Evolutionary conservation across 2,888 invertebrate species (phyloP), one percentile per base, ranked within the genome.

Genomic region (Andrena praecox): DNA sequence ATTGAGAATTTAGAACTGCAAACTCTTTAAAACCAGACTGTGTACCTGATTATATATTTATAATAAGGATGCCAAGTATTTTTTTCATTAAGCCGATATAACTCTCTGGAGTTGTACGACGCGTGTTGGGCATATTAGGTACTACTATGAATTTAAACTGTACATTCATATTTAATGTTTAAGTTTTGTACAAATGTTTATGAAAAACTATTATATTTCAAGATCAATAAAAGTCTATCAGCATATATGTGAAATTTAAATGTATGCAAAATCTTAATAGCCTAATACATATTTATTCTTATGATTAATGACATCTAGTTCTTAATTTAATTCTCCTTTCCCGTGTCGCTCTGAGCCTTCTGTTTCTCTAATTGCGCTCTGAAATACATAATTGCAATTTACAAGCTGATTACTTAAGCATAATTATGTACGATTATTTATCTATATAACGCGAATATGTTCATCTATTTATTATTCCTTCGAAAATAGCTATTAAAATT

Each of bases 351-450:
- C 52, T 88, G 87, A 60, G 87, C 91, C 85, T 96, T 96, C 89
- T 96, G 95, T 89, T 96, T 96, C 86, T 96, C 96, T 75, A 96
- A 91, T 92, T 96, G 96, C 89, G 96, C 96, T 87, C 96, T 96
- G 95, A 77, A 96, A 96, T 64, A 90, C 90, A 91, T 86, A 89
- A 89, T 86, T 50, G 16, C 29, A 60, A 7, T 63, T 29, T 7
- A 4, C 66, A 12, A 67, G 59, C n/a, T 24, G 24, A 60, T 24
- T 42, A 2, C 33, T 8, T 66, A 27, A 10, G 16, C 2, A n/a
- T 24, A 4, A n/a, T 42, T 33, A 35, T 8, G 31, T 31, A 16
- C 16, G 16, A 42, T 42, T 42, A 16, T 42, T 42, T 42, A 42
- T 16, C 42, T 42, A 42, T 42, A 12, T 29, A n/a, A n/a, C 29